Conservation (phyloP, 2,797 vertebrate genomes). For the Chrosomus eos region DNA sequence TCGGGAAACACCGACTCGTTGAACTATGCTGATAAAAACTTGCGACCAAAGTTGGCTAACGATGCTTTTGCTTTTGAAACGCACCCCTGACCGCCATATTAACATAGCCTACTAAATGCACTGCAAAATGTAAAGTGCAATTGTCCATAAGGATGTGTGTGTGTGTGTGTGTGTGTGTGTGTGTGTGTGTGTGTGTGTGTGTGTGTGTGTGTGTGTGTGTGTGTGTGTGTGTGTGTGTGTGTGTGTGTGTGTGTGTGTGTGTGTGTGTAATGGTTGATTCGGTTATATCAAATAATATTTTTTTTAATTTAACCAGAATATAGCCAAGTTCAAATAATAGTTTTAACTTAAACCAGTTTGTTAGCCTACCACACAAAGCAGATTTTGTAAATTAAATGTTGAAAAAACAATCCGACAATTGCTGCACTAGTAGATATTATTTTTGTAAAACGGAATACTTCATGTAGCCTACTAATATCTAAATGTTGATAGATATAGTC, state of each 20-base stretch:
- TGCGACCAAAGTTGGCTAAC: too few relatives aligned
- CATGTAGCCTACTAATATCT: neutral
- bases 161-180: too few relatives aligned
- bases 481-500: neutral
- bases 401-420: neutral
- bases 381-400: neutral
- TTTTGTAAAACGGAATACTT: neutral
- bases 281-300: neutral
- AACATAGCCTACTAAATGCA: constrained; percentile 38
- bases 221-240: too few relatives aligned
- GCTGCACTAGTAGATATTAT: neutral
- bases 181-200: too few relatives aligned
- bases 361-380: neutral
- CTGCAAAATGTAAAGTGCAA: neutral
- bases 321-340: too few relatives aligned
- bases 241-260: too few relatives aligned
- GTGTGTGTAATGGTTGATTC: neutral
- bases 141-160: neutral
- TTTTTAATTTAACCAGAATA: neutral
- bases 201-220: neutral
- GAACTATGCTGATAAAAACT: too few relatives aligned
- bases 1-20: too few relatives aligned
- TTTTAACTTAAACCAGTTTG: neutral
- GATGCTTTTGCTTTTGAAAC: too few relatives aligned
- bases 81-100: constrained; percentile 65